phyloP scores from a whole-genome alignment of 2,797 vertebrate species.

The Anomalospiza imberbis region DNA sequence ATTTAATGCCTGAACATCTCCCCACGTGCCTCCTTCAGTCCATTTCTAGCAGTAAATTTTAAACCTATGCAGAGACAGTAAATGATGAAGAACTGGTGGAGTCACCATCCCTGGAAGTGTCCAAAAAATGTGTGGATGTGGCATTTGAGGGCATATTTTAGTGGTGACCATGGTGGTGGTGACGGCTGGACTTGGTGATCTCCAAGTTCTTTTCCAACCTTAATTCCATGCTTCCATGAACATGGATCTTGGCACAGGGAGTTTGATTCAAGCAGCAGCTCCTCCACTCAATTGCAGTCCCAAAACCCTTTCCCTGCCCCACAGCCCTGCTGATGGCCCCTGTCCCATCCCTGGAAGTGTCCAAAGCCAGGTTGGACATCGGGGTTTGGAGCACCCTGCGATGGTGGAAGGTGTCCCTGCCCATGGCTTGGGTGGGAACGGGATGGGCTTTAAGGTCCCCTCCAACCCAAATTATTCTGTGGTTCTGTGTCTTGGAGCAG shows the following conservation, averaged over 20 bases:
- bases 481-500: neutral
- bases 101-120: neutral
- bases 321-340: neutral
- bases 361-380: fast-evolving
- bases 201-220: neutral
- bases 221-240: neutral
- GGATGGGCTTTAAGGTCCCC: neutral
- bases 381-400: neutral
- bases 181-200: neutral
- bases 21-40: neutral
- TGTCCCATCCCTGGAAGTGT: neutral
- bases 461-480: neutral
- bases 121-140: fast-evolving
- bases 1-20: neutral
- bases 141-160: too few relatives aligned
- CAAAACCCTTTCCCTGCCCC: neutral
- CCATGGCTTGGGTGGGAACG: neutral
- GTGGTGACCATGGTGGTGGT: neutral
- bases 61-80: neutral
- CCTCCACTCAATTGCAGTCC: neutral
- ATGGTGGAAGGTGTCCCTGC: neutral
- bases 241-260: fast-evolving
- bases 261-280: neutral
- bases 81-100: neutral
- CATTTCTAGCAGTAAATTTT: neutral